phyloP scores from a whole-genome alignment of 2,113 vertebrate genomes.

The Synodontis membranacea region DNA sequence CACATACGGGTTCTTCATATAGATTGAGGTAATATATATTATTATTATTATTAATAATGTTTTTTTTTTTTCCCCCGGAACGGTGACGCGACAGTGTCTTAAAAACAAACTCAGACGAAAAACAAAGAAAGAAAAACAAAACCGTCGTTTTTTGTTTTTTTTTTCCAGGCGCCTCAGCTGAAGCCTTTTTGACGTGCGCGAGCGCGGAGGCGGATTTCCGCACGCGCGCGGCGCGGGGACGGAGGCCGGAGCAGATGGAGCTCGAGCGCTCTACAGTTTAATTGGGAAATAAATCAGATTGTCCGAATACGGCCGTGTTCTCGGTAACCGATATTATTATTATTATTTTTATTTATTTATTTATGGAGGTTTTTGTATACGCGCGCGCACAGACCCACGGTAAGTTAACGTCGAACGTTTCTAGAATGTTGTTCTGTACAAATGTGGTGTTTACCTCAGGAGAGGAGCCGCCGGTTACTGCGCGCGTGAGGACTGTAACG shows the following conservation, averaged over 20 bases:
- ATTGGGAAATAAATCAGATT: too few relatives aligned
- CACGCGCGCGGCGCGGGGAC: background rate
- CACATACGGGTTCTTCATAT: background rate
- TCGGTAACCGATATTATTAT: background rate
- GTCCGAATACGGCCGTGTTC: background rate
- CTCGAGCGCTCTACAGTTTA: background rate
- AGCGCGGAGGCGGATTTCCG: background rate
- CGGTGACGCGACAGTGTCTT: background rate
- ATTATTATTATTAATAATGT: background rate
- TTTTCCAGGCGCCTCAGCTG: too few relatives aligned
- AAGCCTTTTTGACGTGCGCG: background rate
- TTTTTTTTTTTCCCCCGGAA: too few relatives aligned
- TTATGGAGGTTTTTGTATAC: background rate
- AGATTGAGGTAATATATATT: background rate
- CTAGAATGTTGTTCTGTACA: background rate
- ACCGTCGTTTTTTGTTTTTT: background rate
- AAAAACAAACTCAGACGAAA: background rate
- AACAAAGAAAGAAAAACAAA: background rate
- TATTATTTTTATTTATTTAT: background rate
- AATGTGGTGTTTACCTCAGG: background rate
- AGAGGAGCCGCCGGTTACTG: background rate
- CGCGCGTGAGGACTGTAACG: background rate
- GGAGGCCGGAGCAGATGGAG: background rate
- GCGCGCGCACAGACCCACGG: background rate
- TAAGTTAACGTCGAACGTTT: background rate